phyloP scores from a whole-genome alignment of 2,888 invertebrate species.

The Erpobdella octoculata region DNA sequence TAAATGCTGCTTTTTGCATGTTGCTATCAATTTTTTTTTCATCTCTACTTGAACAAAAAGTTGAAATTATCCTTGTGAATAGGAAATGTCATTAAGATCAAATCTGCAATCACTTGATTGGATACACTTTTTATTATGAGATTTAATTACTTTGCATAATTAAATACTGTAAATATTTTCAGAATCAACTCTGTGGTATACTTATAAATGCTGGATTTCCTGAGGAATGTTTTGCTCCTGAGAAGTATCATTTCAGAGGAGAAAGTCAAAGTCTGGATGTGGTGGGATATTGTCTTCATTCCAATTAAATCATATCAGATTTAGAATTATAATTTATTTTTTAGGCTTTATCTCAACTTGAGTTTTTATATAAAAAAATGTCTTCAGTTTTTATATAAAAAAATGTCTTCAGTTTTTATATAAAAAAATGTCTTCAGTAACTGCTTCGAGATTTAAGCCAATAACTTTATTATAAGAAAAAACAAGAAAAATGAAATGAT shows the following conservation, averaged over 20 bases:
- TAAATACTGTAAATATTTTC: constrained; percentile 27
- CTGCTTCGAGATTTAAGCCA: too few relatives aligned
- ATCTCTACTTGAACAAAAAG: not conserved
- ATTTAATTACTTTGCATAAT: not conserved
- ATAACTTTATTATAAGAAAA: too few relatives aligned
- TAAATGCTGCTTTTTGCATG: not conserved
- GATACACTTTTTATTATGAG: too few relatives aligned
- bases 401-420: too few relatives aligned
- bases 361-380: too few relatives aligned
- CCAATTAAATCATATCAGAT: not conserved
- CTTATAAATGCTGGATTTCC: constrained; percentile 75
- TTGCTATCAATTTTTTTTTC: not conserved
- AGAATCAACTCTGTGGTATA: constrained; percentile 64
- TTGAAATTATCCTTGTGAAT: not conserved
- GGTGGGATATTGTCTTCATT: constrained; percentile 43
- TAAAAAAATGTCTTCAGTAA: too few relatives aligned
- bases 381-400: too few relatives aligned
- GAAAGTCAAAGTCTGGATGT: constrained; percentile 69
- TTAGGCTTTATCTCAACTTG: too few relatives aligned
- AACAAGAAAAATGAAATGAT: too few relatives aligned
- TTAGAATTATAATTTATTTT: too few relatives aligned
- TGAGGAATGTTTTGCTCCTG: constrained; percentile 72
- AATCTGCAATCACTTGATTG: too few relatives aligned
- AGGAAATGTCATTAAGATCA: too few relatives aligned
- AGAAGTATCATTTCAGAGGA: constrained; percentile 66